Evolutionary conservation across 2,113 vertebrate species (phyloP).

Genomic region (Excalfactoria chinensis): DNA sequence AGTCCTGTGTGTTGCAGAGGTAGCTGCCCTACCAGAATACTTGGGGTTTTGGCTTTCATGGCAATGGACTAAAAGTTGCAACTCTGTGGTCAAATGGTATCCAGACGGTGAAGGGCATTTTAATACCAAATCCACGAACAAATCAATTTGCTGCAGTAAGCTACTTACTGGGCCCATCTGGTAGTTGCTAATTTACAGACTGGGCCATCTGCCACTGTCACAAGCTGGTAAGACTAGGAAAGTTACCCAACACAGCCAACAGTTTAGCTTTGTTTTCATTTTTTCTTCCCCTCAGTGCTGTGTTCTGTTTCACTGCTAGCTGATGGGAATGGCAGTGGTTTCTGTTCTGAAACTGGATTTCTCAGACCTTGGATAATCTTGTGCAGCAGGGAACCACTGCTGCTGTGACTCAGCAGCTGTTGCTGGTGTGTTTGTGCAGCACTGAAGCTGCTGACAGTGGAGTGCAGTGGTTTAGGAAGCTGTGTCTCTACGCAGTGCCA

Average conservation of each 20-base stretch:
- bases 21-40: not conserved
- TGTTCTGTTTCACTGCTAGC: not conserved
- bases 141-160: conserved; percentile 72
- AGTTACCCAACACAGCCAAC: conserved; percentile 52
- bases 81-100: conserved; percentile 1
- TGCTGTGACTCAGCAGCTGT: conserved; percentile 46
- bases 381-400: not conserved
- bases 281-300: not conserved
- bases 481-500: not conserved
- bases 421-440: conserved; percentile 1
- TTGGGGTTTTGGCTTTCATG: not conserved
- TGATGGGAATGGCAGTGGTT: not conserved
- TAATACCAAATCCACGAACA: conserved; percentile 61
- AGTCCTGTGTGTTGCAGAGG: not conserved
- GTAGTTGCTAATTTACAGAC: conserved; percentile 69
- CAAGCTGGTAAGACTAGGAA: conserved; percentile 44
- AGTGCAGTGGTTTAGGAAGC: not conserved
- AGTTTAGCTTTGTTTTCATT: conserved; percentile 56
- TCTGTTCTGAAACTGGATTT: conserved; percentile 39
- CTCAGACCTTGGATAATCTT: not conserved
- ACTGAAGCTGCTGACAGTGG: conserved; percentile 4
- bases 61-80: not conserved
- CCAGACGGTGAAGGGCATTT: conserved; percentile 54
- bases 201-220: conserved; percentile 65
- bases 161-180: conserved; percentile 73